These are phyloP conservation scores for Taphrorychus bicolor DNA, from an alignment of 2,888 invertebrate species.

Conservation along the genomic window DNA sequence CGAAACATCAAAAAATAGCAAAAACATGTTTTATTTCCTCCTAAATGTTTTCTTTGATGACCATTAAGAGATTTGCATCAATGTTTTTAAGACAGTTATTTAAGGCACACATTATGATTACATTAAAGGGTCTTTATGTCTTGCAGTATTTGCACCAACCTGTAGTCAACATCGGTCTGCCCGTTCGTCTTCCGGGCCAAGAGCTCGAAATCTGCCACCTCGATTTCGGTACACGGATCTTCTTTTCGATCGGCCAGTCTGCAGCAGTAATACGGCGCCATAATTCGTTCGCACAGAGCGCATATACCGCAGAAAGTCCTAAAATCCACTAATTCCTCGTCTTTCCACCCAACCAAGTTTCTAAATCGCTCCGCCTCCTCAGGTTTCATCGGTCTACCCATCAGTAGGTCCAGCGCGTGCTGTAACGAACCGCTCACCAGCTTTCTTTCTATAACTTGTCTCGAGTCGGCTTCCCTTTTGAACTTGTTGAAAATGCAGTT, in stretches of 20 bases:
- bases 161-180: constrained; percentile 62
- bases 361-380: constrained; percentile 63
- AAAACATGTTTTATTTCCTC: too few species aligned
- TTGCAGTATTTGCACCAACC: constrained; percentile 63
- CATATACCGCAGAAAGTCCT: constrained; percentile 82
- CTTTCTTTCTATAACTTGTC: constrained; percentile 49
- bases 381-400: constrained; percentile 68
- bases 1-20: too few species aligned
- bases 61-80: too few species aligned
- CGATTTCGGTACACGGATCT: constrained; percentile 77
- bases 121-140: constrained; percentile 55
- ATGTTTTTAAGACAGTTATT: too few species aligned
- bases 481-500: constrained; percentile 64
- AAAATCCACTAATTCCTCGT: constrained; percentile 67
- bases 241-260: constrained; percentile 64
- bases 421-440: constrained; percentile 65
- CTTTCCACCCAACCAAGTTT: constrained; percentile 64
- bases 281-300: constrained; percentile 76
- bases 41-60: too few species aligned
- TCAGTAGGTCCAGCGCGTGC: constrained; percentile 67
- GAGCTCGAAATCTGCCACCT: constrained; percentile 73
- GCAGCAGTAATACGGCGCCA: constrained; percentile 62
- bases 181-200: constrained; percentile 66
- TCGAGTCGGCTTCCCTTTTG: constrained; percentile 52
- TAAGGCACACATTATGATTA: background rate